A percentile compares a stretch with the other conserved stretches of the same genome.
phyloP scores from a whole-genome alignment of 2,113 vertebrate genomes.

The Tricholaema leucomelas region DNA sequence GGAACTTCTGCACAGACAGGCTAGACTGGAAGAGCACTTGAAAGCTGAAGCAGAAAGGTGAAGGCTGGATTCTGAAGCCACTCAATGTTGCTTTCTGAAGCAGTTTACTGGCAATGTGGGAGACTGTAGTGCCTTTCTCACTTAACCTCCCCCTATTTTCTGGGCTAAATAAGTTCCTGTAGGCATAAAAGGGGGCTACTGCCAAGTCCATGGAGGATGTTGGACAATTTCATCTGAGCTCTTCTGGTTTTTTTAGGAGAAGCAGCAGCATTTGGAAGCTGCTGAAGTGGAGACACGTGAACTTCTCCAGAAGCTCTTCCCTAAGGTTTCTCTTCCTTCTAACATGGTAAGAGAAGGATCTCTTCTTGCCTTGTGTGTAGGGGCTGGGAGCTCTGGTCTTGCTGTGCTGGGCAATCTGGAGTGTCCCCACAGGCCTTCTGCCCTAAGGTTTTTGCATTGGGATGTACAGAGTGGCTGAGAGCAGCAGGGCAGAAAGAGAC shows the following conservation, averaged over 20 bases:
- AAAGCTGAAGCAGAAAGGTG: not conserved
- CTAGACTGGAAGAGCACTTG: not conserved
- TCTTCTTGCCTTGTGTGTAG: not conserved
- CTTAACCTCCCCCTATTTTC: not conserved
- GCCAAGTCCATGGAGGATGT: rapidly evolving
- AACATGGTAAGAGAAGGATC: constrained; percentile 77
- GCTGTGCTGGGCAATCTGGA: not conserved
- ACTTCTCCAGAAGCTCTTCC: constrained; percentile 89
- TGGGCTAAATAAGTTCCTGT: not conserved
- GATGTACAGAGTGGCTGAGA: no score
- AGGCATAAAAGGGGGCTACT: not conserved
- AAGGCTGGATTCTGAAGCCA: not conserved
- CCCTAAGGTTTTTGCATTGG: not conserved
- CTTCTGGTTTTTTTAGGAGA: constrained; percentile 81
- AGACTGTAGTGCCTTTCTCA: not conserved
- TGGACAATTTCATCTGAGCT: not conserved
- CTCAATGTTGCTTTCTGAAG: not conserved
- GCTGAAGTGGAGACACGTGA: constrained; percentile 85
- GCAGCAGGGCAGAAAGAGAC: no score
- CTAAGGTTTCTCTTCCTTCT: constrained; percentile 85
- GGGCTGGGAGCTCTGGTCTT: not conserved
- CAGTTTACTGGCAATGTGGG: not conserved
- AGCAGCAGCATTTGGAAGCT: constrained; percentile 78
- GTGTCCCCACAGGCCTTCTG: not conserved
- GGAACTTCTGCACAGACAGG: not conserved